Conservation (phyloP, 2,113 vertebrate species). For the Pluvialis apricaria region DNA sequence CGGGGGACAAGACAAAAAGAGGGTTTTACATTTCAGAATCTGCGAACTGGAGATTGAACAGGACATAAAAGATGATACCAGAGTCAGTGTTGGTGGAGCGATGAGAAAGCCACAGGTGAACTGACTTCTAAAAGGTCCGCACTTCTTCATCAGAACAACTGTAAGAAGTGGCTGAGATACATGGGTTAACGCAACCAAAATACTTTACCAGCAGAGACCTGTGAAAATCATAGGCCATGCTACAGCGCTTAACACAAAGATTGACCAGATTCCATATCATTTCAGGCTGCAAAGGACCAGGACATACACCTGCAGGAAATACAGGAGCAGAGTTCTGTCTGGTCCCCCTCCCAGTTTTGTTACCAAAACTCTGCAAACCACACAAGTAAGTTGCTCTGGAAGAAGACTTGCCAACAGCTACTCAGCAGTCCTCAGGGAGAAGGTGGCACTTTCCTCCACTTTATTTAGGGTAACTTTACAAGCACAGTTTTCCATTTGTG, state of each 20-base stretch:
- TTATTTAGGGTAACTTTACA: background rate
- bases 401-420: background rate
- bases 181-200: background rate
- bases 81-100: background rate
- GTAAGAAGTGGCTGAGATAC: background rate
- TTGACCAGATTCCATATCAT: background rate
- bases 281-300: background rate
- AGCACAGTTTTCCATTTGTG: background rate
- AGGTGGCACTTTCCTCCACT: background rate
- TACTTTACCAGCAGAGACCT: background rate
- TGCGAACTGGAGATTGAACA: background rate
- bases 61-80: background rate
- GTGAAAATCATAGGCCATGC: background rate
- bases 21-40: background rate
- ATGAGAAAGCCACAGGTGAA: background rate
- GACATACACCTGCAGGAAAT: background rate
- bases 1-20: background rate
- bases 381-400: background rate
- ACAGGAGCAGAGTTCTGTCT: background rate
- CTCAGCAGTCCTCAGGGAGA: background rate
- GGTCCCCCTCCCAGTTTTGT: background rate
- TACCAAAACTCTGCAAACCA: background rate
- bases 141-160: background rate
- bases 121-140: background rate
- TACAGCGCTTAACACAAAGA: background rate